These are phyloP conservation scores for Crotalus helleri DNA, from an alignment of 2,113 vertebrate species.

Conservation along the genomic window DNA sequence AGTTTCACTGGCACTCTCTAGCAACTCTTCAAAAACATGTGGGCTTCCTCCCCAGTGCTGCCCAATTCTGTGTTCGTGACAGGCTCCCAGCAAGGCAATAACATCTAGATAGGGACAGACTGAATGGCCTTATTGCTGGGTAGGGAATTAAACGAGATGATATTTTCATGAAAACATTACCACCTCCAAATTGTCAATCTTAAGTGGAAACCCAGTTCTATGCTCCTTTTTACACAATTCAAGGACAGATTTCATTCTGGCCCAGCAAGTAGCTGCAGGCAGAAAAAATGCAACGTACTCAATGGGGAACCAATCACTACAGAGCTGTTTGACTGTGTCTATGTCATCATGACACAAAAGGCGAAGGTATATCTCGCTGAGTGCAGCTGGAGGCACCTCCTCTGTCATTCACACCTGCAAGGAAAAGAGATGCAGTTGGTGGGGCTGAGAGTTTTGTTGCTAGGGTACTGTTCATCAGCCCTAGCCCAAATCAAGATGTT, in stretches of 20 bases:
- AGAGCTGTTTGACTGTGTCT: constrained; percentile 95
- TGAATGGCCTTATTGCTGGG: background rate
- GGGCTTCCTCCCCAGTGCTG: background rate
- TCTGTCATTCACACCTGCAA: constrained; percentile 98
- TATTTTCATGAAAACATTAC: background rate
- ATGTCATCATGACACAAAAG: constrained; percentile 99
- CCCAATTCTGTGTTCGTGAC: background rate
- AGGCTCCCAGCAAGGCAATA: no score
- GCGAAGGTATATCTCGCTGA: constrained; percentile 93
- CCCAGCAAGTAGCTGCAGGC: background rate
- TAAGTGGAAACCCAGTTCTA: no score
- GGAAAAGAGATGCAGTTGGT: background rate
- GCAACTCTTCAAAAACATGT: background rate
- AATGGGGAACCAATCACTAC: constrained; percentile 97
- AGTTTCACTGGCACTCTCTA: background rate
- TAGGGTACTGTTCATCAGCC: background rate
- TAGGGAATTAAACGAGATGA: background rate
- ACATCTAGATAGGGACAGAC: background rate
- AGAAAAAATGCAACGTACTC: constrained; percentile 75
- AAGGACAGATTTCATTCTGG: fast-evolving
- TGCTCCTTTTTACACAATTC: background rate
- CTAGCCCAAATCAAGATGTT: background rate
- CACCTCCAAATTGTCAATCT: background rate
- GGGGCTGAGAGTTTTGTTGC: background rate
- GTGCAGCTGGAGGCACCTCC: constrained; percentile 87